A percentile compares a stretch with the other conserved stretches of the same genome.
Evolutionary conservation across 2,797 vertebrate species (phyloP).

Genomic region (Fistularia commersonii): DNA sequence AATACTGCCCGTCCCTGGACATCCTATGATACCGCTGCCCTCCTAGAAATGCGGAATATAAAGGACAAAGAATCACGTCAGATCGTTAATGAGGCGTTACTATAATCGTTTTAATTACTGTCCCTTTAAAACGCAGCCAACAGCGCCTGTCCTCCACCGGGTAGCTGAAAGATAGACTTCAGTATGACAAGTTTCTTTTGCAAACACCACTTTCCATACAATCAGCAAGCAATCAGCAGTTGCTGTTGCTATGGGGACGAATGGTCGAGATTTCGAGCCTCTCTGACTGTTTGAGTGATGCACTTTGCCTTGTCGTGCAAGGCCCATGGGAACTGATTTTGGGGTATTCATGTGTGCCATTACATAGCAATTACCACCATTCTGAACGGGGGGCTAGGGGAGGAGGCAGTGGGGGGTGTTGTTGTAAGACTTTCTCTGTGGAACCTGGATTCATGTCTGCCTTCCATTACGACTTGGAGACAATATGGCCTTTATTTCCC

Average conservation of each 20-base stretch:
- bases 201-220: constrained; percentile 52
- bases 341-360: constrained; percentile 47
- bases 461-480: constrained; percentile 18
- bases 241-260: constrained; percentile 66
- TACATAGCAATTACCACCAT: constrained; percentile 39
- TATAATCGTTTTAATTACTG: neutral
- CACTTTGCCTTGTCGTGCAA: constrained; percentile 42
- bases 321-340: constrained; percentile 42
- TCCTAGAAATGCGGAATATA: too few species aligned
- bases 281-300: constrained; percentile 57
- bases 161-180: constrained; percentile 21
- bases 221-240: constrained; percentile 41
- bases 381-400: constrained; percentile 11
- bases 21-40: too few species aligned
- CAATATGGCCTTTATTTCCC: constrained; percentile 39
- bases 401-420: constrained; percentile 6
- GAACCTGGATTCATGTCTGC: constrained; percentile 41
- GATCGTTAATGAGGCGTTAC: too few species aligned
- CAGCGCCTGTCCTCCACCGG: neutral
- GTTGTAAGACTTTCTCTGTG: constrained; percentile 34
- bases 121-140: constrained; percentile 6
- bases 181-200: constrained; percentile 30
- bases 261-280: constrained; percentile 49
- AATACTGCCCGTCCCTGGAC: too few species aligned
- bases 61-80: too few species aligned